Percentiles rank a stretch among this genome's conserved stretches.
Evolutionary conservation across 2,797 vertebrate genomes (phyloP).

Genomic region (Picus viridis): DNA sequence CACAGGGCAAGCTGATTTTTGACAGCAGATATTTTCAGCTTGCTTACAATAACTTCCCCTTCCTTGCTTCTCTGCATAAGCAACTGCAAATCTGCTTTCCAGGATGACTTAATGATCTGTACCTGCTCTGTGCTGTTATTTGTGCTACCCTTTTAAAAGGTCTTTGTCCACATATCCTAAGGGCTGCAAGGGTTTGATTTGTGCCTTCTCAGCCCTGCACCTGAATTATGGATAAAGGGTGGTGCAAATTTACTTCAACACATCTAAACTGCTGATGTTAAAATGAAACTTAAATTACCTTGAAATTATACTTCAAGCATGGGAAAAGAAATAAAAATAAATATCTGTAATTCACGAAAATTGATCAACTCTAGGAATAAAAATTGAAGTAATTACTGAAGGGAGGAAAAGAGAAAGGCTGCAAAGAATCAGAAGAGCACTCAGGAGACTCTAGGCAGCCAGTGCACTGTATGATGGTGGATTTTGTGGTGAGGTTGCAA

Average conservation of each 20-base stretch:
- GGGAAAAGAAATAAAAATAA: no score
- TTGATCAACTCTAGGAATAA: background rate
- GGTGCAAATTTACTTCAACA: background rate
- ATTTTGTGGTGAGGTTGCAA: background rate
- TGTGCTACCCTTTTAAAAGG: background rate
- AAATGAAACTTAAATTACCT: background rate
- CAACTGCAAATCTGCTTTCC: conserved; percentile 45
- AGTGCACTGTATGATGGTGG: background rate
- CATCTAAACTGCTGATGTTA: background rate
- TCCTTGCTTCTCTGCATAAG: conserved; percentile 41
- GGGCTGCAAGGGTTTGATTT: background rate
- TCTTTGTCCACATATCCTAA: background rate
- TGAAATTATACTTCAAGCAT: background rate
- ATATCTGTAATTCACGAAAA: background rate
- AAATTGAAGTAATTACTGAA: background rate
- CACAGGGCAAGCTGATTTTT: conserved; percentile 30
- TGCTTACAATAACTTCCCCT: conserved; percentile 30
- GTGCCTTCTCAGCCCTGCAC: background rate
- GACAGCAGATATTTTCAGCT: conserved; percentile 59
- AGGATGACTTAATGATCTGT: conserved; percentile 26
- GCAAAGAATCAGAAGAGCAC: background rate
- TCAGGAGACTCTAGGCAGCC: background rate
- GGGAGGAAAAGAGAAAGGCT: background rate
- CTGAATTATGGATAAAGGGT: background rate
- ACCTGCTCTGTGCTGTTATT: background rate